These are phyloP conservation scores for Diaprepes abbreviatus DNA, from an alignment of 2,888 invertebrate genomes.

Conservation along the genomic window DNA sequence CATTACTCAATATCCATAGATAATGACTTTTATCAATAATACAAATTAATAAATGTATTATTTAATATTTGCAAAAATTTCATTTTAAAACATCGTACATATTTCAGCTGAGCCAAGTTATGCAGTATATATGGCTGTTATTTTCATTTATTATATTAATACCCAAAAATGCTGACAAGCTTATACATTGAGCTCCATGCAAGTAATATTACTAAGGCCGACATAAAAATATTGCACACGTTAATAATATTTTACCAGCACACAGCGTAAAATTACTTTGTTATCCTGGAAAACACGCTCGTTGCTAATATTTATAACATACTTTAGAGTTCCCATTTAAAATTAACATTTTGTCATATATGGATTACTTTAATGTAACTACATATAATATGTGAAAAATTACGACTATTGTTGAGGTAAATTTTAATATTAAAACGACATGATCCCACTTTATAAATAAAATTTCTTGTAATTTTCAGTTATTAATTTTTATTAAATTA, in stretches of 20 bases:
- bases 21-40: too few relatives aligned
- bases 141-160: background rate
- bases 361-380: background rate
- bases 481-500: too few relatives aligned
- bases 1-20: too few relatives aligned
- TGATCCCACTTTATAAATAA: too few relatives aligned
- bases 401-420: too few relatives aligned
- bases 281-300: slow-evolving; percentile 18
- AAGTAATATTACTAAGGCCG: background rate
- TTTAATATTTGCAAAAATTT: too few relatives aligned
- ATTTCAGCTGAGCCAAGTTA: too few relatives aligned
- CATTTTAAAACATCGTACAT: too few relatives aligned
- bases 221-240: slow-evolving; percentile 23
- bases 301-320: slow-evolving; percentile 22
- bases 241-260: slow-evolving; percentile 19
- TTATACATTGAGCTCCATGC: background rate
- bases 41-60: too few relatives aligned
- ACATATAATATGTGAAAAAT: background rate
- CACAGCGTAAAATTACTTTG: slow-evolving; percentile 37
- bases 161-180: background rate
- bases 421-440: too few relatives aligned
- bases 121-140: background rate
- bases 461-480: too few relatives aligned
- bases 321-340: background rate
- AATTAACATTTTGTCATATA: slow-evolving; percentile 1